Base-by-base conservation (phyloP, 1,140 invertebrate species). In the Ceratitis capitata region DNA sequence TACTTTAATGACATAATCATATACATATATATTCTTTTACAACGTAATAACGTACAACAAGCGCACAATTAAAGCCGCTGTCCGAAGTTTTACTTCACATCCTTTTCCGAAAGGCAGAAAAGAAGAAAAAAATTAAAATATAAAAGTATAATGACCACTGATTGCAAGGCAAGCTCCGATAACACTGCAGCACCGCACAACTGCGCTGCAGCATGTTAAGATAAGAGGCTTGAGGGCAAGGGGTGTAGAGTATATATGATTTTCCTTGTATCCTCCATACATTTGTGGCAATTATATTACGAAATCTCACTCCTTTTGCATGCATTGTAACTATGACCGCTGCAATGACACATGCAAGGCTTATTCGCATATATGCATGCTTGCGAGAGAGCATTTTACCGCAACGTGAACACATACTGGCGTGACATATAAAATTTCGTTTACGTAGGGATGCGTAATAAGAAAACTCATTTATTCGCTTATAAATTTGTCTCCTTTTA, bases 251-350 rank as follows among this genome's bases (percentile, higher is more conserved):
- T 69, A 9, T 45, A 12, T 32, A 16, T 26, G 6, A 5, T 39
- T 69, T 6, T 39, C 7, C 32, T 4, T 78, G 42, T 78, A 47
- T 78, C 69, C 23, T 45, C 39, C 16, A 45, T 9, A 3, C 69
- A 19, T 39, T 78, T 45, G 35, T 78, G 69, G 69, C 69, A 47
- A 78, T 78, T 78, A 78, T 9, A 19, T 78, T 78, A 23, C 69
- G 69, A 78, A 78, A 78, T 78, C 39, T 10, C n/a, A 23, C 69
- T 78, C 0, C 69, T 42, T 78, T 78, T 19, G 39, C 35, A 78
- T 78, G 42, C 69, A 45, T 23, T 45, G 39, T 39, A 78, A 35
- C 69, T 78, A 45, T 78, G 69, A 47, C 35, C 69, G 69, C 35
- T 78, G 19, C 69, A 42, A 78, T 78, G 69, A 78, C 39, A 78